These are phyloP conservation scores for Morinoia aosen DNA, from an alignment of 2,888 invertebrate species.

Conservation along the genomic window DNA sequence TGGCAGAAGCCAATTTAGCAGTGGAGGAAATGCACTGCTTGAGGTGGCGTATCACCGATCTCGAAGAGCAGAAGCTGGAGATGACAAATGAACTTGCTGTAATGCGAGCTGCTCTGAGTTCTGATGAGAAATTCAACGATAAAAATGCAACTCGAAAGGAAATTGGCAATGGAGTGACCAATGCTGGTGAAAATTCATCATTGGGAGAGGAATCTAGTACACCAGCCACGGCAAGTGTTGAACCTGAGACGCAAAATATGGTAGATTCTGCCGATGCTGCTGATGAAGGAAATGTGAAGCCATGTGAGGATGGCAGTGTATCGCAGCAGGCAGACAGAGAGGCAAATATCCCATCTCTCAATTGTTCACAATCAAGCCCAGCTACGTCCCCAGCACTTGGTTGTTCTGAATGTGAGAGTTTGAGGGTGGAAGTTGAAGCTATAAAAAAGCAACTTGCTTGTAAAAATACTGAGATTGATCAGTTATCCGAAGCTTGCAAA, in stretches of 20 bases:
- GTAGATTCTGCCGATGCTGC: neutral
- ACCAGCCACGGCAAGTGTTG: neutral
- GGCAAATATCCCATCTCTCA: neutral
- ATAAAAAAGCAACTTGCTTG: neutral
- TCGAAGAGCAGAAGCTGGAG: neutral
- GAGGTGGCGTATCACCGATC: conserved; percentile 8
- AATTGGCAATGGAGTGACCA: neutral
- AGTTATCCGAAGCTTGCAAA: neutral
- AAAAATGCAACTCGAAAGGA: neutral
- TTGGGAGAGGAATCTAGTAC: neutral
- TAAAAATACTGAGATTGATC: neutral
- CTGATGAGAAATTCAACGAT: neutral
- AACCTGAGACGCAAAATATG: neutral
- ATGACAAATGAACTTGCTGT: neutral
- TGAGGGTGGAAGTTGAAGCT: neutral
- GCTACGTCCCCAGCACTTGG: neutral
- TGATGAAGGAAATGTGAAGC: neutral
- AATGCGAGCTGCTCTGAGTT: neutral
- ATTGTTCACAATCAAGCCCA: neutral
- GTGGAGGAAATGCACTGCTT: conserved; percentile 29
- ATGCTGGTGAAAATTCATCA: neutral
- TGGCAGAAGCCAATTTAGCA: neutral
- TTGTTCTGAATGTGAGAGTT: neutral
- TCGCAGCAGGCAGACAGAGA: neutral
- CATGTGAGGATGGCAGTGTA: neutral